These are phyloP conservation scores for Rhegmatorhina hoffmannsi DNA, from an alignment of 2,113 vertebrate species.

Conservation along the genomic window DNA sequence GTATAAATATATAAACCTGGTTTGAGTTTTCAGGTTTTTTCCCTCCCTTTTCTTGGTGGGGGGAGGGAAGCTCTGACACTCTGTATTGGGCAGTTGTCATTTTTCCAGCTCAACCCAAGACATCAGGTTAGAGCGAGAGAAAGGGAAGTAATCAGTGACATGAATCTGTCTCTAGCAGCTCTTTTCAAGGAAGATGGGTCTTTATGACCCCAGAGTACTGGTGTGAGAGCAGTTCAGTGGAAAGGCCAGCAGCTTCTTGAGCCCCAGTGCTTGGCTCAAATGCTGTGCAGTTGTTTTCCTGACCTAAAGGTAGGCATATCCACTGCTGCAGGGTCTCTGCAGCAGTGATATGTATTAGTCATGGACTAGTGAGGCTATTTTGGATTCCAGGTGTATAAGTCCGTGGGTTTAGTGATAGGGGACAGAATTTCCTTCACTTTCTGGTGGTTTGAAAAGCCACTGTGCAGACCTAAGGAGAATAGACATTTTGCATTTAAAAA, in stretches of 20 bases:
- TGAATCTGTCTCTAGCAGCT: background rate
- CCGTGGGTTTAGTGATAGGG: background rate
- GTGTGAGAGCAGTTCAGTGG: background rate
- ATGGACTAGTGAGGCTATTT: background rate
- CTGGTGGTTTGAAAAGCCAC: background rate
- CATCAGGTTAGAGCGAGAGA: background rate
- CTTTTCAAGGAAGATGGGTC: background rate
- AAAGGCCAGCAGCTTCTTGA: background rate
- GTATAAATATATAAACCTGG: too few species aligned
- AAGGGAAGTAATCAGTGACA: background rate
- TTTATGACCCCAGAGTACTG: background rate
- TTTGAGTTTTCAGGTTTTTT: too few species aligned
- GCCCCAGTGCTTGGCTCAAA: background rate
- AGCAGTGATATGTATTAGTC: background rate
- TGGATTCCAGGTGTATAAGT: background rate
- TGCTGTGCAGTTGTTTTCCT: background rate
- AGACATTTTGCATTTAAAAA: conserved; percentile 35
- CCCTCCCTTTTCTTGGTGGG: too few species aligned
- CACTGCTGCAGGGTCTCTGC: background rate
- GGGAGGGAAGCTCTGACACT: too few species aligned
- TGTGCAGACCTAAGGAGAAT: background rate
- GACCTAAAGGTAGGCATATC: background rate
- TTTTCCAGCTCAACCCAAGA: too few species aligned
- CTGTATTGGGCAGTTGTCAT: too few species aligned
- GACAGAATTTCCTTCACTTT: background rate